Evolutionary conservation across 2,888 invertebrate genomes (phyloP), one percentile per base, ranked within the genome.

Genomic region (Choristoneura rosaceana): DNA sequence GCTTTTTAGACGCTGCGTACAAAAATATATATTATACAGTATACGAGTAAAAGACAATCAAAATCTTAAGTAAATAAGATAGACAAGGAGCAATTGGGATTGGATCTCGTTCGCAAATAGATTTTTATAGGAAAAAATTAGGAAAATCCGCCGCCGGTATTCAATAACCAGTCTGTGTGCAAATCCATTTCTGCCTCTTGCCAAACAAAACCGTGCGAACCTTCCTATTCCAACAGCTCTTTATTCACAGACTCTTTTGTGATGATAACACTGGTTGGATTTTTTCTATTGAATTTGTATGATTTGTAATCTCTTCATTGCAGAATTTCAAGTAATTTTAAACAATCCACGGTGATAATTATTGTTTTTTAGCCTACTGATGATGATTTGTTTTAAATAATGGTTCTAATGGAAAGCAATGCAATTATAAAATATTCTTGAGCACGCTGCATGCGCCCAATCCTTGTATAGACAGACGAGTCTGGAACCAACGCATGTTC

Each of bases 371-470:
- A 59, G 17, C 14, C 34, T n/a, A n/a, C 14, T 17, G 50, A 12
- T 38, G 4, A 5, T 38, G 38, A 38, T 38, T 38, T 38, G 38
- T 38, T 38, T 25, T 38, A 38, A 55, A 12, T 1, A 55, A 55
- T 15, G 5, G 25, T 43, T 62, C n/a, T 0, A 67, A 71, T 68
- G 71, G 89, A 88, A 89, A 88, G 90, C 87, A 91, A 88, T 88
- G 84, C 84, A 79, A 76, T 76, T 75, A 74, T 70, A 70, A 75
- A 55, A 71, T 74, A 69, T 79, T 81, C 81, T 82, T 83, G 80
- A 85, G 91, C 90, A 90, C 87, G 91, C 81, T 82, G 90, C 90
- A 91, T 91, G 91, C 70, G 41, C 70, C 38, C 63, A 15, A 12
- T 63, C 41, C 62, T 45, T 50, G 50, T 45, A 38, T 63, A 71